Percentiles rank a stretch among this genome's conserved stretches.
phyloP scores from a whole-genome alignment of 1,140 invertebrate species.

The Sminthurides bifidus region DNA sequence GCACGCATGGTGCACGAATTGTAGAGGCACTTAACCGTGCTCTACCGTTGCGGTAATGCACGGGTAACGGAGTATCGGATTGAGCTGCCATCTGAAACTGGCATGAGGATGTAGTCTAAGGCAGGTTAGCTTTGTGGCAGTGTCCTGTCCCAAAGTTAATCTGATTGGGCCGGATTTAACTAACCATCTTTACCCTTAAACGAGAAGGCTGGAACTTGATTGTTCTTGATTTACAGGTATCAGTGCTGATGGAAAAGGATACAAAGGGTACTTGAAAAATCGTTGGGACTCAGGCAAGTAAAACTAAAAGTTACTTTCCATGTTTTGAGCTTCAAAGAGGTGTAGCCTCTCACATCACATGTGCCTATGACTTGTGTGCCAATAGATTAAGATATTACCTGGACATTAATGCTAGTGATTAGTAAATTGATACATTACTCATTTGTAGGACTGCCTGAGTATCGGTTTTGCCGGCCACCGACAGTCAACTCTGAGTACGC shows the following conservation, averaged over 20 bases:
- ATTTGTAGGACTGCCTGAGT: constrained; percentile 17
- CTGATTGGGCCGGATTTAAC: too few species aligned
- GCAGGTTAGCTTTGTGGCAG: not conserved
- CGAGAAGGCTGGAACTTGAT: too few species aligned
- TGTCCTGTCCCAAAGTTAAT: too few species aligned
- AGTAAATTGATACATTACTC: not conserved
- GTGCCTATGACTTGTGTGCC: not conserved
- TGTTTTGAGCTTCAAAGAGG: not conserved
- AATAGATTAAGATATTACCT: not conserved
- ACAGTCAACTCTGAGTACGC: constrained; percentile 26
- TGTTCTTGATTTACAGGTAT: too few species aligned
- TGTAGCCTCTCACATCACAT: not conserved
- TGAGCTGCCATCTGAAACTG: not conserved
- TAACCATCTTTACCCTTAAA: not conserved
- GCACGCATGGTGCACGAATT: too few species aligned
- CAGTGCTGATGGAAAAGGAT: constrained; percentile 14
- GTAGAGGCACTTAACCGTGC: too few species aligned
- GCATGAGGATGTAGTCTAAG: not conserved
- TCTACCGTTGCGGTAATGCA: too few species aligned
- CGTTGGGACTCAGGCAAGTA: constrained; percentile 13
- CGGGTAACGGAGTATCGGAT: too few species aligned
- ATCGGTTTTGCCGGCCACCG: constrained; percentile 20
- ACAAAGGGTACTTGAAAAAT: constrained; percentile 8
- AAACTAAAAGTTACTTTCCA: not conserved
- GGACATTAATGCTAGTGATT: not conserved